A percentile compares a stretch with the other conserved stretches of the same genome.
Conservation (phyloP, 2,888 invertebrate species). For the Drosophila histrio region DNA sequence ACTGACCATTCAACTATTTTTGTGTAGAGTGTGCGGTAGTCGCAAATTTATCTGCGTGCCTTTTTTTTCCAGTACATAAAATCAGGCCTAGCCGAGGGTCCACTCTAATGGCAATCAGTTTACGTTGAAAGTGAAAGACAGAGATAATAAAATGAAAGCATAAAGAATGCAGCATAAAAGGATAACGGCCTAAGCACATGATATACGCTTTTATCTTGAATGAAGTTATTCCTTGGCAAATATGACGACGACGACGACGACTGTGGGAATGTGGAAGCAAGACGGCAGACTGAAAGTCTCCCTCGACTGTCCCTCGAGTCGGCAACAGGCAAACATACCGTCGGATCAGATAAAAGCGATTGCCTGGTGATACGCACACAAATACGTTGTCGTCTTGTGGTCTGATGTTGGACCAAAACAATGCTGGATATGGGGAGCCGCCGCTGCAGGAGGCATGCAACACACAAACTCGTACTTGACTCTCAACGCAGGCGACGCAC, state of each 20-base stretch:
- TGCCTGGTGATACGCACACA: conserved; percentile 40
- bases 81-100: conserved; percentile 17
- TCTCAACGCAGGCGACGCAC: conserved; percentile 29
- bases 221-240: conserved; percentile 43
- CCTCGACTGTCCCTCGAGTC: not conserved
- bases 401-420: conserved; percentile 42
- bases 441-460: conserved; percentile 11
- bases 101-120: conserved; percentile 45
- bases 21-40: not conserved
- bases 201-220: conserved; percentile 59
- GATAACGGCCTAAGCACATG: conserved; percentile 60
- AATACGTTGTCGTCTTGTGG: conserved; percentile 37
- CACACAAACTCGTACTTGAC: conserved; percentile 6
- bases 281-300: not conserved
- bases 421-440: conserved; percentile 22
- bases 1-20: conserved; percentile 27
- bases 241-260: conserved; percentile 38
- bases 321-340: conserved; percentile 41
- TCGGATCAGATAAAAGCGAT: conserved; percentile 60
- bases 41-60: conserved; percentile 18
- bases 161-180: conserved; percentile 62
- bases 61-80: conserved; percentile 64
- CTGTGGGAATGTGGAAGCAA: conserved; percentile 21
- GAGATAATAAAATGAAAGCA: conserved; percentile 63
- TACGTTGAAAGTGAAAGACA: conserved; percentile 39